phyloP scores from a whole-genome alignment of 2,888 invertebrate genomes.

The Tachina lurida region DNA sequence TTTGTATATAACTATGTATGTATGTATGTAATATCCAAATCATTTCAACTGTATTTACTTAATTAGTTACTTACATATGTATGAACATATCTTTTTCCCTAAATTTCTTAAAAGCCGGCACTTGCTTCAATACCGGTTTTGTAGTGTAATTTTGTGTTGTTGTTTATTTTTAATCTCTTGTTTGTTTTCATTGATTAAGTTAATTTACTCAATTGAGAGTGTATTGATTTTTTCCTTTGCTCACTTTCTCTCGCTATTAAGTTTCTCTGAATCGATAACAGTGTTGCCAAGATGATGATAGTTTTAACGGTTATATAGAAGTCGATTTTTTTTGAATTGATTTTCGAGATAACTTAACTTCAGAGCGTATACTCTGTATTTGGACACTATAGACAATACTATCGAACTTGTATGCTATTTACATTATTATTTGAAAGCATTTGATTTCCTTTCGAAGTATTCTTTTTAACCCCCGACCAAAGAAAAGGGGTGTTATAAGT shows the following conservation, averaged over 20 bases:
- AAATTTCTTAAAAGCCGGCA: conserved; percentile 37
- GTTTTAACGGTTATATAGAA: no score
- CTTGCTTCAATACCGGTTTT: conserved; percentile 49
- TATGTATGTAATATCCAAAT: neutral
- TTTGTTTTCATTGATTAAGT: conserved; percentile 53
- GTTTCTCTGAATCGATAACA: neutral
- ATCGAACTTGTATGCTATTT: no score
- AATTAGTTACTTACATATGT: conserved; percentile 2
- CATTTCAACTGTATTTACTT: conserved; percentile 7
- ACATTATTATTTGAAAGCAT: no score
- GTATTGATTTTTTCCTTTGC: neutral
- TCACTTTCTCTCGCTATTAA: neutral
- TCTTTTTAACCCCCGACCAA: no score
- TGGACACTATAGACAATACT: no score
- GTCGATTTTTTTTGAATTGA: no score
- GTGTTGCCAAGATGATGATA: no score
- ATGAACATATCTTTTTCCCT: neutral
- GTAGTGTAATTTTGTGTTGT: conserved; percentile 4
- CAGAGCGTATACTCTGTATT: no score
- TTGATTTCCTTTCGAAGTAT: no score
- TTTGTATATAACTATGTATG: no score
- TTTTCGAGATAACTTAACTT: no score
- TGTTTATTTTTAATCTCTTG: neutral
- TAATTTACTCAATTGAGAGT: conserved; percentile 11
- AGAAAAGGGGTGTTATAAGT: no score